Percentiles rank a stretch among this genome's conserved stretches.
These are phyloP conservation scores for Cinara cedri DNA, from an alignment of 2,888 invertebrate genomes.

Conservation along the genomic window DNA sequence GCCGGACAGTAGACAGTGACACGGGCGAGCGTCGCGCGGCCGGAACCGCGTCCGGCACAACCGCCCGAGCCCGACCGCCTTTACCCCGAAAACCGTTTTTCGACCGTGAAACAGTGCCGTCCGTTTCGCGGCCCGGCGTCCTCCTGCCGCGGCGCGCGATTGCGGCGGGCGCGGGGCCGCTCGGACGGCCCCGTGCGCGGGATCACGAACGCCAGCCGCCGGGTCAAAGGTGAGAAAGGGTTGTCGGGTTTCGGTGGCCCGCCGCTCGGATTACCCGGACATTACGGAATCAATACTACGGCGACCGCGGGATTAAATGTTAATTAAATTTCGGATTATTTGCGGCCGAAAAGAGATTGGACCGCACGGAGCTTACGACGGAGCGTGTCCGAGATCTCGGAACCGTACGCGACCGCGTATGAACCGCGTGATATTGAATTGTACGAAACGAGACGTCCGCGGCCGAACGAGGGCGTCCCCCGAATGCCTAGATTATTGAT, in stretches of 20 bases:
- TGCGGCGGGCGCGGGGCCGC: too few relatives aligned
- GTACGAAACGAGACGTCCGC: neutral
- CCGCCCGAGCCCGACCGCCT: too few relatives aligned
- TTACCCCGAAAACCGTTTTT: too few relatives aligned
- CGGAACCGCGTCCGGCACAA: too few relatives aligned
- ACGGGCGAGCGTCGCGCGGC: too few relatives aligned
- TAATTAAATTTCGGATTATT: slow-evolving; percentile 50
- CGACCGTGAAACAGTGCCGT: too few relatives aligned
- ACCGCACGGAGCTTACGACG: slow-evolving; percentile 7
- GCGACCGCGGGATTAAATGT: slow-evolving; percentile 45
- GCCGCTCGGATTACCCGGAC: slow-evolving; percentile 33
- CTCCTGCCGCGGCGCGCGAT: slow-evolving; percentile 14
- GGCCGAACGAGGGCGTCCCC: too few relatives aligned
- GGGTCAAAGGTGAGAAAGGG: slow-evolving; percentile 47
- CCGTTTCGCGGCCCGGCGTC: too few relatives aligned
- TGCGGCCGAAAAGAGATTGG: neutral
- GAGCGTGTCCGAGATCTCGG: slow-evolving; percentile 28
- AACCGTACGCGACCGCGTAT: too few relatives aligned
- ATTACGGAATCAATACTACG: slow-evolving; percentile 15
- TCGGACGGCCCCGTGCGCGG: slow-evolving; percentile 2
- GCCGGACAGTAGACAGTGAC: too few relatives aligned
- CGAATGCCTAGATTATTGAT: too few relatives aligned
- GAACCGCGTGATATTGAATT: too few relatives aligned
- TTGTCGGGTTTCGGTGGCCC: slow-evolving; percentile 16
- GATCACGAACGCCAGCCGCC: slow-evolving; percentile 25